A percentile compares a stretch with the other conserved stretches of the same genome.
Conservation (phyloP, 2,113 vertebrate species). For the Alligator mississippiensis region DNA sequence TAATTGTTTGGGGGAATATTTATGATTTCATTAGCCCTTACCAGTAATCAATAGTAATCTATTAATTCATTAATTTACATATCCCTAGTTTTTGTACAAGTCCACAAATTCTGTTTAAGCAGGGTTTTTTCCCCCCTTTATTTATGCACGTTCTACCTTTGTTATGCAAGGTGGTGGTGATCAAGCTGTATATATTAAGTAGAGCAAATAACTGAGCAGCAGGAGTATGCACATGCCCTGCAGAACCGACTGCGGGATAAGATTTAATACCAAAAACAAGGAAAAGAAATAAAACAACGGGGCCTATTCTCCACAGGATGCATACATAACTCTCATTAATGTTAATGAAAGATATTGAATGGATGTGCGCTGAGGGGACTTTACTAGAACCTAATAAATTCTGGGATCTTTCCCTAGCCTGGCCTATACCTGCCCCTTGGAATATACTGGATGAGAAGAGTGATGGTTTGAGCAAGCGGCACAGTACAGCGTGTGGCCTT, state of each 20-base stretch:
- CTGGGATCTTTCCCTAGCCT: not conserved
- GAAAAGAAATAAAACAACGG: slow-evolving; percentile 65
- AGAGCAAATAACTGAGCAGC: slow-evolving; percentile 64
- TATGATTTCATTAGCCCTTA: slow-evolving; percentile 76
- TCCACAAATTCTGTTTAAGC: slow-evolving; percentile 45
- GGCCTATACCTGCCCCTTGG: not conserved
- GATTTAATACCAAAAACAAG: slow-evolving; percentile 69
- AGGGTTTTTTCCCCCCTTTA: slow-evolving; percentile 55
- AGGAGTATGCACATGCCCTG: slow-evolving; percentile 17
- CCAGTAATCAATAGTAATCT: slow-evolving; percentile 76
- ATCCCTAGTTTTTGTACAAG: slow-evolving; percentile 53
- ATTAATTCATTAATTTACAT: slow-evolving; percentile 73
- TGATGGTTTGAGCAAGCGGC: not conserved
- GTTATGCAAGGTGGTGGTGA: slow-evolving; percentile 30
- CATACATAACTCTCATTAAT: slow-evolving; percentile 69
- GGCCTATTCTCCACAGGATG: slow-evolving; percentile 44
- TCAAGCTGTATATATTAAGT: slow-evolving; percentile 39
- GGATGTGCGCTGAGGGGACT: slow-evolving; percentile 55
- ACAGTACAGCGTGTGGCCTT: not conserved
- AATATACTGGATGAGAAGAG: not conserved
- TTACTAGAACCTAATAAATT: slow-evolving; percentile 71
- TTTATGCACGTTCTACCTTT: slow-evolving; percentile 50
- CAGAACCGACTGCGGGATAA: slow-evolving; percentile 61
- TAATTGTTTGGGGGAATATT: slow-evolving; percentile 73
- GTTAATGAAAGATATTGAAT: slow-evolving; percentile 70